Percentiles rank a stretch among this genome's conserved stretches.
phyloP scores from a whole-genome alignment of 2,797 vertebrate species.

The Coracias cyanogaster region DNA sequence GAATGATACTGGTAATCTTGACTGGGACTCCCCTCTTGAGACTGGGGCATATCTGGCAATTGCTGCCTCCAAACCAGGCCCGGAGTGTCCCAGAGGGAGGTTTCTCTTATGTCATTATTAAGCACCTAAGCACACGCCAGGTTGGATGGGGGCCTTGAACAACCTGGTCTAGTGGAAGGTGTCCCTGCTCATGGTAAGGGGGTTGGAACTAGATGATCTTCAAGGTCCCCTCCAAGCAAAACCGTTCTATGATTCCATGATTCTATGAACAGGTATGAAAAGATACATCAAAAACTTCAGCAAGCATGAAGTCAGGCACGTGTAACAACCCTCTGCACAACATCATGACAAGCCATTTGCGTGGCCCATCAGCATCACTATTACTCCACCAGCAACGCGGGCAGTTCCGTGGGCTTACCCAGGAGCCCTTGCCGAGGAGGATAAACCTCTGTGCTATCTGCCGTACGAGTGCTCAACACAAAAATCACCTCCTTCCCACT shows the following conservation, averaged over 20 bases:
- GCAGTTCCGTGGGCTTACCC: background rate
- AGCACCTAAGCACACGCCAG: background rate
- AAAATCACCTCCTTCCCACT: background rate
- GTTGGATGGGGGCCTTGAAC: too few species aligned
- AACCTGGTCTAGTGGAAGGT: too few species aligned
- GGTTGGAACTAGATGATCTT: too few species aligned
- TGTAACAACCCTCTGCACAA: background rate
- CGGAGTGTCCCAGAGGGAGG: background rate
- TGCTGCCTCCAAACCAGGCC: background rate
- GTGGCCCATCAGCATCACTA: background rate
- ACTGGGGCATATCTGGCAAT: background rate
- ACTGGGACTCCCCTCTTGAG: background rate
- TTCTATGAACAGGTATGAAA: background rate
- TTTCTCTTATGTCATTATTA: background rate
- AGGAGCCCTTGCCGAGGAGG: background rate
- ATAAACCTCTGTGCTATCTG: rapidly evolving
- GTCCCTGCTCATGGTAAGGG: too few species aligned
- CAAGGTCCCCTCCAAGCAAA: too few species aligned
- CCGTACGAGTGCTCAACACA: background rate
- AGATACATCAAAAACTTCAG: background rate
- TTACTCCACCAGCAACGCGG: background rate
- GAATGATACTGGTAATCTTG: background rate
- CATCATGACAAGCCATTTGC: background rate
- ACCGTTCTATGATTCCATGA: too few species aligned
- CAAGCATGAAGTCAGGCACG: background rate